These are phyloP conservation scores for Eretmochelys imbricata DNA, from an alignment of 2,113 vertebrate genomes.

Conservation along the genomic window DNA sequence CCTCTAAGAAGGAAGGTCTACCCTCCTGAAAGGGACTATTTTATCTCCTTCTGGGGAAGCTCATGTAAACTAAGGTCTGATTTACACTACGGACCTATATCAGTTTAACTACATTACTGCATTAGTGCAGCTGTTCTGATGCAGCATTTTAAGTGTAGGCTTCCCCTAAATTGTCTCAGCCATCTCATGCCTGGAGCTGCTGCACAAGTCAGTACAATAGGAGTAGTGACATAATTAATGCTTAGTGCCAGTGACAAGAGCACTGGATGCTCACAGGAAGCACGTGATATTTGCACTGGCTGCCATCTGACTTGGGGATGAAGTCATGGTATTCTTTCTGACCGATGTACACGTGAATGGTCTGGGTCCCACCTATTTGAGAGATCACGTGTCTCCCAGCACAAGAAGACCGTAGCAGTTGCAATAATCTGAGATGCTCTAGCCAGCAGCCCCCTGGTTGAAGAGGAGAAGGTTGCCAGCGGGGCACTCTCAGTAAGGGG, in stretches of 20 bases:
- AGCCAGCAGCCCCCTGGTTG: background rate
- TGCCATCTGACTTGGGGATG: background rate
- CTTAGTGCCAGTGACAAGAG: background rate
- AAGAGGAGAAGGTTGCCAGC: background rate
- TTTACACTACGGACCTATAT: no score
- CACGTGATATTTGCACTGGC: background rate
- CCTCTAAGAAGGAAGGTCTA: conserved; percentile 4
- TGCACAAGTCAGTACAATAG: background rate
- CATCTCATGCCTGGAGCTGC: background rate
- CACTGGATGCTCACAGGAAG: background rate
- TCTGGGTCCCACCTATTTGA: background rate
- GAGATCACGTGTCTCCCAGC: background rate
- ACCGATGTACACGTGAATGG: background rate
- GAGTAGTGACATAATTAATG: background rate
- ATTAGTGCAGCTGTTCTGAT: no score
- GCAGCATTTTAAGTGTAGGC: background rate
- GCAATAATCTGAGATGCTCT: background rate
- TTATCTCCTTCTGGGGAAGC: background rate
- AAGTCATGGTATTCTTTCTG: background rate
- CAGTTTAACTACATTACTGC: no score
- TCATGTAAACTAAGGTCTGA: background rate
- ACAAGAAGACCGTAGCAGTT: background rate
- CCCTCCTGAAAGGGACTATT: conserved; percentile 35
- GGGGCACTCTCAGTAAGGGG: background rate
- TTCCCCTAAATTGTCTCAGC: background rate